phyloP scores from a whole-genome alignment of 2,797 vertebrate species.

The Enteromius fasciolatus region DNA sequence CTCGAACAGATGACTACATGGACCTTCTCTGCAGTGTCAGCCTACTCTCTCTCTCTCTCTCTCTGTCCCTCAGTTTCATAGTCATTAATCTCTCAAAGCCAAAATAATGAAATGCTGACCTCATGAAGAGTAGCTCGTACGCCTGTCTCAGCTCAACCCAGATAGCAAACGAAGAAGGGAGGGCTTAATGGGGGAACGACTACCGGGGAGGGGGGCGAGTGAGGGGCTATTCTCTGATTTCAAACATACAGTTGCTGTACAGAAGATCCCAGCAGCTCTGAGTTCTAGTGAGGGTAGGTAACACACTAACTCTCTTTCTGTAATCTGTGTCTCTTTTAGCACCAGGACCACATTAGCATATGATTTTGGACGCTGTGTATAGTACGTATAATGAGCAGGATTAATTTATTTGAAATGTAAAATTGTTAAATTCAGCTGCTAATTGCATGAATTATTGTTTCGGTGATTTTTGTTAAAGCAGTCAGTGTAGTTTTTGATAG shows the following conservation, averaged over 20 bases:
- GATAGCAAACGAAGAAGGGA: conserved; percentile 55
- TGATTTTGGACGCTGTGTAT: neutral
- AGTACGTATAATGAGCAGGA: neutral
- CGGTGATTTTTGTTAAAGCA: neutral
- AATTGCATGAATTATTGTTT: neutral
- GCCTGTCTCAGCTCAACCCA: conserved; percentile 65
- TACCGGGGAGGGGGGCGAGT: conserved; percentile 1
- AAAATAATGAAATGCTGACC: conserved; percentile 75
- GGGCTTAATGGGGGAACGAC: conserved; percentile 43
- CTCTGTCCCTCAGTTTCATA: neutral
- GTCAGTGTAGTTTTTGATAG: neutral
- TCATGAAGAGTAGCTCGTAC: conserved; percentile 68
- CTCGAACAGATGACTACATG: neutral
- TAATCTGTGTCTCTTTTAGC: conserved; percentile 49
- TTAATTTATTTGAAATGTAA: neutral
- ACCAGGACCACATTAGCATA: neutral
- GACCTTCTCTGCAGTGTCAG: neutral
- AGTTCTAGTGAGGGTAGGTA: conserved; percentile 76
- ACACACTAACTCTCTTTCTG: conserved; percentile 59
- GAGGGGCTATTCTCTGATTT: conserved; percentile 63
- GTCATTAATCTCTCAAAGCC: conserved; percentile 52
- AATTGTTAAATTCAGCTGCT: neutral
- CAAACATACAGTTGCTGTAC: conserved; percentile 64
- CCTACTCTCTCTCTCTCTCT: neutral
- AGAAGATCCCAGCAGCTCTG: conserved; percentile 71